These are phyloP conservation scores for Campylorhamphus procurvoides DNA, from an alignment of 2,113 vertebrate genomes.

Conservation along the genomic window DNA sequence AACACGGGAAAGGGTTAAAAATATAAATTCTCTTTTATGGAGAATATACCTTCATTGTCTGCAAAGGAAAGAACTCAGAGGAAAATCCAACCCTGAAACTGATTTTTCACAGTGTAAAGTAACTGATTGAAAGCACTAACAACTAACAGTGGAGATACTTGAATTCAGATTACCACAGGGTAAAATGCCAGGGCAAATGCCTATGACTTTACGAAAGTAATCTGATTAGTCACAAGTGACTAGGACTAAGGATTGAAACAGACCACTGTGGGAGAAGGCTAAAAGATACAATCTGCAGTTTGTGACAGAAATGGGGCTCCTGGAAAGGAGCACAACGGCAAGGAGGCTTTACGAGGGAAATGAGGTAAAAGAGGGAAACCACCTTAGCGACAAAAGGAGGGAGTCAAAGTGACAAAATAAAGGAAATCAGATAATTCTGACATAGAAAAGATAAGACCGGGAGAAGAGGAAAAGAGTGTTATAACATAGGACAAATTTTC, in stretches of 20 bases:
- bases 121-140: not conserved
- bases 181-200: not conserved
- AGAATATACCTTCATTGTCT: not conserved
- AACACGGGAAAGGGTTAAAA: not conserved
- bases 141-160: not conserved
- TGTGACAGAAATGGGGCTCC: not conserved
- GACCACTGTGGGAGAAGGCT: not conserved
- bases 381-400: not conserved
- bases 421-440: not conserved
- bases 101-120: not conserved
- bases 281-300: not conserved
- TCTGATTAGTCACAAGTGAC: slow-evolving; percentile 11
- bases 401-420: not conserved
- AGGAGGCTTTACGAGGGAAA: not conserved
- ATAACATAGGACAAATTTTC: not conserved
- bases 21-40: not conserved
- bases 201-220: not conserved
- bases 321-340: not conserved
- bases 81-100: not conserved
- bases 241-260: slow-evolving; percentile 10
- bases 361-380: not conserved
- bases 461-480: not conserved
- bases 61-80: not conserved
- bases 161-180: not conserved
- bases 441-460: not conserved